Evolutionary conservation across 2,888 invertebrate species (phyloP), one percentile per base, ranked within the genome.

Genomic region (Diarsia dahlii): DNA sequence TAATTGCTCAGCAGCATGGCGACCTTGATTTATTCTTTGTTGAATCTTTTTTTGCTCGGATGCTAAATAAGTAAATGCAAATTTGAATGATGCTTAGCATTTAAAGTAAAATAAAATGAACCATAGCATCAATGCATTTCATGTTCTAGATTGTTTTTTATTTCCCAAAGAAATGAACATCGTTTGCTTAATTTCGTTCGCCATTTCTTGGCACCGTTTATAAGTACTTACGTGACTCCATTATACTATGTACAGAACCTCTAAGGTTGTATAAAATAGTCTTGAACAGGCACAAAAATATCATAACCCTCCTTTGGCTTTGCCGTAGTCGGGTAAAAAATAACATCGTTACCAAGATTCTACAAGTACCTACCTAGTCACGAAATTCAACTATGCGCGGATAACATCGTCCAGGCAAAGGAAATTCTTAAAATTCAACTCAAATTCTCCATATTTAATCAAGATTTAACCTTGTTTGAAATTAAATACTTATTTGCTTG

Each of bases 11-110:
- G 83, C 73, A 79, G 83, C 71, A 83, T 82, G 70, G 81, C 62
- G 82, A 78, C 87, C 87, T 88, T 87, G 81, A 80, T 78, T 86
- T 65, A 76, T 65, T 83, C 84, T 80, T 85, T 77, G 74, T 80
- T 77, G 74, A 77, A 74, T 80, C 77, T 78, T 77, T 76, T 83
- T 77, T 76, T 64, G 73, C 65, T 34, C 52, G 2, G 39, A 58
- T 74, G 67, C 65, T 39, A 70, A 60, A 76, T 71, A 48, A 56
- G 48, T 63, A 58, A 72, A 60, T 71, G 56, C 48, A 65, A 46
- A 58, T 28, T 69, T 18, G 23, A 71, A 72, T 60, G 45, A 15
- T 50, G 62, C 9, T 71, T 63, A 15, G 58, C 34, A 28, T 48
- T 67, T 60, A 28, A 64, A 67, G 23, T 52, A 52, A 52, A 54